phyloP scores from a whole-genome alignment of 2,888 invertebrate species.

The Eilema caniola region DNA sequence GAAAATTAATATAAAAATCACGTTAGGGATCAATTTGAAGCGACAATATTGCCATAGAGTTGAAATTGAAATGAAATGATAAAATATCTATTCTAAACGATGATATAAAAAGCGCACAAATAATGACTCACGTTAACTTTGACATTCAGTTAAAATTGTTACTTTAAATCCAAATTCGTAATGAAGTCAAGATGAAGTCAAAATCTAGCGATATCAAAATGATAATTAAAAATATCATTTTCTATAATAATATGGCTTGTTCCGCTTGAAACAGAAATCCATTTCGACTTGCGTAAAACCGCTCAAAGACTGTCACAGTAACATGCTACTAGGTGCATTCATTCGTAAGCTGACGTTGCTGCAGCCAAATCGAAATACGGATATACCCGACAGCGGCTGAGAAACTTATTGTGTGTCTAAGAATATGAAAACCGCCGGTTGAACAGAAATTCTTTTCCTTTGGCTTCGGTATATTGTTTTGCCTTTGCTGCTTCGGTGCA shows the following conservation, averaged over 20 bases:
- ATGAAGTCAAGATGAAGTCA: too few species aligned
- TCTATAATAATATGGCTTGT: not conserved
- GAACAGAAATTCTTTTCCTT: constrained; percentile 8
- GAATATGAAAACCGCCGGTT: constrained; percentile 9
- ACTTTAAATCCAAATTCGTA: too few species aligned
- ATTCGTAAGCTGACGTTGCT: constrained; percentile 43
- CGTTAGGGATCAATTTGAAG: too few species aligned
- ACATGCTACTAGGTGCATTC: constrained; percentile 46
- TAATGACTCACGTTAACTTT: too few species aligned
- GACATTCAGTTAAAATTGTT: too few species aligned
- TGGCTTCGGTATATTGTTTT: not conserved
- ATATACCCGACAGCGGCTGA: constrained; percentile 26
- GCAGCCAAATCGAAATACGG: constrained; percentile 34
- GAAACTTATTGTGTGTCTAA: constrained; percentile 15
- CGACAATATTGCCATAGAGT: too few species aligned
- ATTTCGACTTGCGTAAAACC: not conserved
- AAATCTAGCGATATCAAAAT: not conserved
- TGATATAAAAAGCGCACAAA: too few species aligned
- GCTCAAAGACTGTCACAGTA: not conserved
- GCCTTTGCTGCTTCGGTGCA: not conserved
- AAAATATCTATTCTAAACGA: too few species aligned
- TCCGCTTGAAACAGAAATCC: not conserved
- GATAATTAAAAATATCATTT: not conserved
- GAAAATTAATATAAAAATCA: too few species aligned
- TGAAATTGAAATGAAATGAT: too few species aligned